Conservation (phyloP, 2,888 invertebrate species). For the Strigamia maritima region DNA sequence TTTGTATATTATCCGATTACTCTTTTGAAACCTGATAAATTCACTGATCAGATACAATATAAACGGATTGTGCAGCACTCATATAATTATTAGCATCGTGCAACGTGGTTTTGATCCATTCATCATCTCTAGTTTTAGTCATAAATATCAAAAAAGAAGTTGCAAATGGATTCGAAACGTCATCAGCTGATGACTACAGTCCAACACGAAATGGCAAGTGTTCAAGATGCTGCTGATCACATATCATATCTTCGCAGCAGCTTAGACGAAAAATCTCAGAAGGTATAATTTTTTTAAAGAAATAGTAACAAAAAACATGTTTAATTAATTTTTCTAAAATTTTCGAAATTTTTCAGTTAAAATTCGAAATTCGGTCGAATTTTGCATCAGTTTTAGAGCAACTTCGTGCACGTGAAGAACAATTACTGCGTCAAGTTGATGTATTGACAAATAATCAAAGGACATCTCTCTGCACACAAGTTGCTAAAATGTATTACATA, state of each 20-base stretch:
- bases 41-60: neutral
- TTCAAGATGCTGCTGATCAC: neutral
- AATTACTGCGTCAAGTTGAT: slow-evolving; percentile 41
- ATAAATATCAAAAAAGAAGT: neutral
- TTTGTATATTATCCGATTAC: neutral
- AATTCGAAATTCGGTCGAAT: neutral
- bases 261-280: neutral
- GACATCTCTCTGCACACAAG: slow-evolving; percentile 34
- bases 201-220: neutral
- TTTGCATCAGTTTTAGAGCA: neutral
- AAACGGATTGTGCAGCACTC: no score
- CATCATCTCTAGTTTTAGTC: no score
- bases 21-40: neutral
- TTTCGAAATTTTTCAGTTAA: neutral
- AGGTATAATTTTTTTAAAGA: neutral
- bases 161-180: neutral
- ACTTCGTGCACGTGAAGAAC: slow-evolving; percentile 39
- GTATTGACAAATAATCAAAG: slow-evolving; percentile 31
- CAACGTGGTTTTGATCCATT: no score
- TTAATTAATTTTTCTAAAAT: neutral
- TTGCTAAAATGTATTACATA: slow-evolving; percentile 39
- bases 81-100: no score
- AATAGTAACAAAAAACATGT: neutral
- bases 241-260: neutral
- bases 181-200: neutral